Evolutionary conservation across 2,888 invertebrate genomes (phyloP).

Genomic region (Tinea pellionella): DNA sequence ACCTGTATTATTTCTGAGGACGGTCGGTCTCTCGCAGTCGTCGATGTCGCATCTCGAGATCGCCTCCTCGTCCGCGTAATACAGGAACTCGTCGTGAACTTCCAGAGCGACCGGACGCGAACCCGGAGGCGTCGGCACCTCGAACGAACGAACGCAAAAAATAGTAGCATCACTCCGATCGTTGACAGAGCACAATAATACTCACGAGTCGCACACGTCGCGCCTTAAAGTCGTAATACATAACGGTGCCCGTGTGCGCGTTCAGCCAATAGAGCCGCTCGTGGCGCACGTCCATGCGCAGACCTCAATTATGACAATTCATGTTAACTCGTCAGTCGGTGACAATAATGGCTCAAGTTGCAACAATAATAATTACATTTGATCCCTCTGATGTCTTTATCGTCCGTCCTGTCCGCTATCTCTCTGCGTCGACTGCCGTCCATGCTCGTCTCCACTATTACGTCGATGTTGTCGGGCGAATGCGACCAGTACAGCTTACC

Average conservation of each 20-base stretch:
- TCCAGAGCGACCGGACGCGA: conserved; percentile 74
- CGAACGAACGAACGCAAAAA: no score
- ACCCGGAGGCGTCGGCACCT: conserved; percentile 29
- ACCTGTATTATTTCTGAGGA: conserved; percentile 73
- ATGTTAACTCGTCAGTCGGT: no score
- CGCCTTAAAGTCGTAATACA: conserved; percentile 68
- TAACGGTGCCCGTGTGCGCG: conserved; percentile 60
- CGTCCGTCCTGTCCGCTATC: conserved; percentile 25
- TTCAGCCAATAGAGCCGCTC: conserved; percentile 77
- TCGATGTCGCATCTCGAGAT: conserved; percentile 64
- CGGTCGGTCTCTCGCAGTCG: conserved; percentile 49
- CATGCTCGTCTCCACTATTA: conserved; percentile 73
- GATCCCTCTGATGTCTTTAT: conserved; percentile 35
- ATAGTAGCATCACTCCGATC: no score
- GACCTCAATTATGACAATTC: conserved; percentile 64
- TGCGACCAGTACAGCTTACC: conserved; percentile 72
- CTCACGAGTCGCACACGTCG: conserved; percentile 23
- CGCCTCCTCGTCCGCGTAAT: conserved; percentile 75
- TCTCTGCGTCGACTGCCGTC: conserved; percentile 69
- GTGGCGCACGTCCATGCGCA: conserved; percentile 68
- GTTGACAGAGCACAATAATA: neutral
- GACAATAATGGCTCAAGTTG: no score
- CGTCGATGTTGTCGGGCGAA: conserved; percentile 40
- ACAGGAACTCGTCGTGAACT: conserved; percentile 71
- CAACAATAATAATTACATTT: no score